These are phyloP conservation scores for Anguilla rostrata DNA, from an alignment of 2,113 vertebrate genomes.

Conservation along the genomic window DNA sequence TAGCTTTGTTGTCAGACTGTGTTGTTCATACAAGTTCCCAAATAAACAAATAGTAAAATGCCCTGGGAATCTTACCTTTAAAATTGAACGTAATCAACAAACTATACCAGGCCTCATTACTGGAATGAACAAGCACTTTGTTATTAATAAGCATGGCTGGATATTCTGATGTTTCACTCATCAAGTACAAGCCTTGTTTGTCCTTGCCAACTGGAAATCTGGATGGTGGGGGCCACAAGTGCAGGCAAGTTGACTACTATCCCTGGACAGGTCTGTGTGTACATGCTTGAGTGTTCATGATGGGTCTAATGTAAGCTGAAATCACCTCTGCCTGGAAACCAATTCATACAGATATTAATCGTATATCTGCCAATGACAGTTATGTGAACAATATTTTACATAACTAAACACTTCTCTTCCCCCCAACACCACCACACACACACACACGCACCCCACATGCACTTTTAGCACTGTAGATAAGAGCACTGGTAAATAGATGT, in stretches of 20 bases:
- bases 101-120: background rate
- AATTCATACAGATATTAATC: background rate
- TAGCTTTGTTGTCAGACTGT: background rate
- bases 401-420: background rate
- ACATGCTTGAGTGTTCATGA: background rate
- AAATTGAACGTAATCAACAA: background rate
- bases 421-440: constrained; percentile 13
- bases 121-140: background rate
- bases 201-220: background rate
- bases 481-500: background rate
- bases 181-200: background rate
- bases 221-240: background rate
- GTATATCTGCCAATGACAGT: background rate
- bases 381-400: background rate
- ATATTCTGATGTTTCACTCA: background rate
- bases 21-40: background rate
- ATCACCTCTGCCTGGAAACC: background rate
- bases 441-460: constrained; percentile 6
- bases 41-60: no score
- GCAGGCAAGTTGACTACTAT: constrained; percentile 1
- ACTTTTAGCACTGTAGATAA: background rate
- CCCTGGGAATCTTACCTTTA: background rate
- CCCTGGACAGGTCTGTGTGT: background rate
- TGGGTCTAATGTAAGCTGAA: background rate
- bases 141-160: background rate